Percentiles rank a stretch among this genome's conserved stretches.
Evolutionary conservation across 2,113 vertebrate genomes (phyloP).

Genomic region (Phaethornis superciliosus): DNA sequence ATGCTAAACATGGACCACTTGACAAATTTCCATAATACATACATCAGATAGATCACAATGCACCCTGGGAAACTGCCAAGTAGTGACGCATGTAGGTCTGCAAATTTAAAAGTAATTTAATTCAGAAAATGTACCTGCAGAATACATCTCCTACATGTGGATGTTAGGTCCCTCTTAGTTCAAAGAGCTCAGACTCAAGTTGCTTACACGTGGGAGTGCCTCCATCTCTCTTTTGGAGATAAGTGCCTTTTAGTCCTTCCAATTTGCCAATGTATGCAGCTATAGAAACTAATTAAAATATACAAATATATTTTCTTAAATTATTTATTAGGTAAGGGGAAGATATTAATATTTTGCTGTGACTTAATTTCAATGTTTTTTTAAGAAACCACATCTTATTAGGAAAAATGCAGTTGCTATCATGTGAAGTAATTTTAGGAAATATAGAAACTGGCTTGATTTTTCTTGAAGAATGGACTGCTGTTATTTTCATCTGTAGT

Average conservation of each 20-base stretch:
- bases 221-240: neutral
- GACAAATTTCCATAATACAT: neutral
- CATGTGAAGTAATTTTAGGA: neutral
- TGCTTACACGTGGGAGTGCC: neutral
- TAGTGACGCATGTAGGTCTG: neutral
- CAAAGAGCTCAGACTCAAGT: neutral
- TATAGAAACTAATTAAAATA: neutral
- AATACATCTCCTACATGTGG: neutral
- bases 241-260: neutral
- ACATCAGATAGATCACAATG: neutral
- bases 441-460: neutral
- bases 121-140: neutral
- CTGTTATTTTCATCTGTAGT: neutral
- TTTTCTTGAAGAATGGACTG: neutral
- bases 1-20: neutral
- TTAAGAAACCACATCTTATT: neutral
- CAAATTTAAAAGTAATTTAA: neutral
- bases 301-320: neutral
- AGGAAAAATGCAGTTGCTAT: neutral
- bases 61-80: conserved; percentile 3
- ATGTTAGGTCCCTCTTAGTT: neutral
- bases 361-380: neutral
- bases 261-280: neutral
- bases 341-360: neutral
- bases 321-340: neutral